Base-by-base conservation (phyloP, 92 coral and sea anemone genomes). In the Paragorgia papillata region DNA sequence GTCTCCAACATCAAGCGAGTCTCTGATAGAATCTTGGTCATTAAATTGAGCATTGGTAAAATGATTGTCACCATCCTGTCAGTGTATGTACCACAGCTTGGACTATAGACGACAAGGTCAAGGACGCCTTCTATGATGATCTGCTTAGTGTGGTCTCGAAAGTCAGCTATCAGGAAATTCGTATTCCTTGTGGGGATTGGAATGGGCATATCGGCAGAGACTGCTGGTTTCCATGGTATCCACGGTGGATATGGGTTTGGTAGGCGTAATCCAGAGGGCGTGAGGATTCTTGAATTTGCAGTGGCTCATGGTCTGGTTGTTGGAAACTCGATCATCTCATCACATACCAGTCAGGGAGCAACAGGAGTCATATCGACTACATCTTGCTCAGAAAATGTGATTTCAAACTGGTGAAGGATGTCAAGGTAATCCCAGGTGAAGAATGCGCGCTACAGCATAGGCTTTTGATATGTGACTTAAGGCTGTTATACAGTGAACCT, bases 221-320 rank as follows among this genome's bases (percentile, higher is more conserved):
- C 85, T 5, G 9, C 57, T 1, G 82, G 24, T 0, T 80, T 69
- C 57, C 70, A 80, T 1, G 73, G 73, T 0, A 70, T 71, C 8
- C 73, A 69, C 56, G 80, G 85, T 53, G 85, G 80, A 27, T 80
- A 69, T 35, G 80, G 85, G 41, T 71, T 7, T 71, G 80, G 85
- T 9, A 49, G 4, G 60, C 68, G 46, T n/a, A 82, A 73, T 56
- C 14, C 18, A 0, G 81, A 82, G 56, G 81, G 85, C 14, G 81
- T 58, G 65, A 37, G 85, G 1, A 74, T 74, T 24, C 56, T 73
- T 43, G 79, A 46, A 15, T 3, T 29, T 19, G 50, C 20, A 15
- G 62, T 22, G 25, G 73, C 33, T 18, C 64, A 57, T 41, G 46
- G 73, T 32, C 1, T 82, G 10, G 85, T 74, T 31, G 54, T 74